Percentiles rank a stretch among this genome's conserved stretches.
phyloP scores from a whole-genome alignment of 35 echinoderm and acorn worm genomes.

The Heliocidaris tuberculata region DNA sequence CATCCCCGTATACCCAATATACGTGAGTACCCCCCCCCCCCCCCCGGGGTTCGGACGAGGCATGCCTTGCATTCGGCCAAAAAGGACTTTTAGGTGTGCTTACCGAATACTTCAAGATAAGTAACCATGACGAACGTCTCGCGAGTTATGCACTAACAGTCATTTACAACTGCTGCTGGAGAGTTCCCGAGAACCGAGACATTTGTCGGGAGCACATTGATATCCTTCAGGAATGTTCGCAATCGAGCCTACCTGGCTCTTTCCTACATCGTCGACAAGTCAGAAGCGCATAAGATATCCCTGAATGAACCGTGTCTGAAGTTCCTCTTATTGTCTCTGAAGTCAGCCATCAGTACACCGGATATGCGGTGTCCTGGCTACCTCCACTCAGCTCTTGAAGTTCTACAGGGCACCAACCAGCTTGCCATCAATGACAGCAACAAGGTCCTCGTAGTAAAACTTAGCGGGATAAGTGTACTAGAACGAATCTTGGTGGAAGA shows the following conservation, averaged over 20 bases:
- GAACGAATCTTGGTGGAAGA: background rate
- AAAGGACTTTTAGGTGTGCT: background rate
- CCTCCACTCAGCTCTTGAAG: conserved; percentile 65
- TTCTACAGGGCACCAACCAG: conserved; percentile 39
- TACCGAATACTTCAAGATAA: background rate
- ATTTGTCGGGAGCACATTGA: conserved; percentile 44
- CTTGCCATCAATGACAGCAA: conserved; percentile 43
- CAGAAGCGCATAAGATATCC: conserved; percentile 66
- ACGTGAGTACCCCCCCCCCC: too few relatives aligned
- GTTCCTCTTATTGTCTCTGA: conserved; percentile 72
- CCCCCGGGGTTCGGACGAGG: background rate
- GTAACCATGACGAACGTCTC: background rate
- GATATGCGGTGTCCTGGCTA: conserved; percentile 57
- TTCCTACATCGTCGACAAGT: conserved; percentile 73
- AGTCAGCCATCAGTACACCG: conserved; percentile 57
- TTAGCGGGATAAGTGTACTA: background rate
- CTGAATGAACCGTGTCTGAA: conserved; percentile 53
- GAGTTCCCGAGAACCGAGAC: conserved; percentile 38
- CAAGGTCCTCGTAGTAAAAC: background rate
- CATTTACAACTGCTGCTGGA: conserved; percentile 76
- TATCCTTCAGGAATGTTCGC: conserved; percentile 38
- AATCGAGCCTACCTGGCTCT: conserved; percentile 59
- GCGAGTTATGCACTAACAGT: background rate
- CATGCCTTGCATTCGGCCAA: background rate
- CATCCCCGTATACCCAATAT: too few relatives aligned